Percentiles rank a stretch among this genome's conserved stretches.
phyloP scores from a whole-genome alignment of 2,888 invertebrate genomes.

The Oxycera nigricornis region DNA sequence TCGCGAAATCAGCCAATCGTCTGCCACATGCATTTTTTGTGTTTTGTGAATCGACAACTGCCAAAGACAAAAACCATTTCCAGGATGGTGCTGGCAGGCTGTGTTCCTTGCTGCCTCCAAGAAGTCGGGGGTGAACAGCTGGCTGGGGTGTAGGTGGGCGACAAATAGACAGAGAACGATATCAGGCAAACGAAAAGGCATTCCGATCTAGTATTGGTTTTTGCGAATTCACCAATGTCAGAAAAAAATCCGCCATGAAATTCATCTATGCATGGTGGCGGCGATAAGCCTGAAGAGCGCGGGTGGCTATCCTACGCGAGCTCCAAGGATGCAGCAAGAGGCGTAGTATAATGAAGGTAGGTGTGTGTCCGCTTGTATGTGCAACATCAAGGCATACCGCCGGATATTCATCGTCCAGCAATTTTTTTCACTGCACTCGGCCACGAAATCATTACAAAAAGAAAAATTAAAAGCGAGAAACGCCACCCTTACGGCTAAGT shows the following conservation, averaged over 20 bases:
- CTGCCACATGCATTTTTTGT: constrained; percentile 45
- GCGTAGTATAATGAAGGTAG: constrained; percentile 6
- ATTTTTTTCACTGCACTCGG: constrained; percentile 42
- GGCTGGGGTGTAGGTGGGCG: not conserved
- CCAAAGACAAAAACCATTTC: constrained; percentile 43
- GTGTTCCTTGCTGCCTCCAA: constrained; percentile 30
- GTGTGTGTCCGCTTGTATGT: constrained; percentile 23
- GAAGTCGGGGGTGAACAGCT: not conserved
- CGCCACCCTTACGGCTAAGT: constrained; percentile 41
- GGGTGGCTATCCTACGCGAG: constrained; percentile 4
- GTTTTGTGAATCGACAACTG: constrained; percentile 46
- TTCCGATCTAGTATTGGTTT: constrained; percentile 40
- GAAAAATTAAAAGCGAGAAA: constrained; percentile 47
- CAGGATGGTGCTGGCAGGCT: constrained; percentile 33
- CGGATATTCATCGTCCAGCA: constrained; percentile 32
- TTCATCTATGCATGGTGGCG: constrained; percentile 35
- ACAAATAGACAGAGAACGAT: constrained; percentile 28
- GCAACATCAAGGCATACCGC: constrained; percentile 17
- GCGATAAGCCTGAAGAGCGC: not conserved
- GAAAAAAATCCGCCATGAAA: constrained; percentile 38
- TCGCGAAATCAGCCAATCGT: constrained; percentile 47
- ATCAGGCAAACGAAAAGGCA: constrained; percentile 34
- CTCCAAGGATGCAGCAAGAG: constrained; percentile 17
- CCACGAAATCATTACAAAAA: constrained; percentile 41
- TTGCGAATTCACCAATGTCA: constrained; percentile 37